phyloP scores from a whole-genome alignment of 2,113 vertebrate species.

The Lates calcarifer region DNA sequence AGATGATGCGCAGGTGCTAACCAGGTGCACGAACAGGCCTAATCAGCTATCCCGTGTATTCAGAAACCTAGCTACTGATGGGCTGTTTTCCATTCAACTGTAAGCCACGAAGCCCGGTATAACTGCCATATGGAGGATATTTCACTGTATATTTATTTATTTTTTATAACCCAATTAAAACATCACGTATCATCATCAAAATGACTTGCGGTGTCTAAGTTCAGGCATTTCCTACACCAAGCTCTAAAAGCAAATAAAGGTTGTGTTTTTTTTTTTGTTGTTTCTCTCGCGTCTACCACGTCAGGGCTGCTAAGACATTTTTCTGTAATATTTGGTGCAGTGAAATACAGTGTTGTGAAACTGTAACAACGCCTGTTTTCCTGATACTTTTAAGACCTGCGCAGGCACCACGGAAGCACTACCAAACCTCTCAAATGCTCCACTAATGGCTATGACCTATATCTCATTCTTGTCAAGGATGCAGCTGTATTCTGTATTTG shows the following conservation, averaged over 20 bases:
- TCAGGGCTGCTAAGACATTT: neutral
- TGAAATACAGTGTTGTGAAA: constrained; percentile 6
- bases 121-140: neutral
- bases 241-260: neutral
- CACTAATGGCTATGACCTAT: constrained; percentile 39
- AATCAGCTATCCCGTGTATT: constrained; percentile 28
- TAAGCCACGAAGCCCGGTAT: neutral
- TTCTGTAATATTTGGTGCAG: constrained; percentile 30
- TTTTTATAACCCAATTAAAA: neutral
- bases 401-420: neutral
- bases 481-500: constrained; percentile 19
- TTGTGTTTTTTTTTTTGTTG: no score
- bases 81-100: constrained; percentile 30
- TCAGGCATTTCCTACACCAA: neutral
- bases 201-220: neutral
- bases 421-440: constrained; percentile 17
- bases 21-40: constrained; percentile 60
- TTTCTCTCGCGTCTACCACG: neutral
- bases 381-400: constrained; percentile 12
- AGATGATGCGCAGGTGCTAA: constrained; percentile 69
- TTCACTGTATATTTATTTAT: neutral
- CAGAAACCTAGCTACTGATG: constrained; percentile 15
- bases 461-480: constrained; percentile 24
- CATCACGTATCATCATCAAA: neutral
- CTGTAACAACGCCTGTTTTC: constrained; percentile 6